phyloP scores from a whole-genome alignment of 2,797 vertebrate genomes.

The Pelochelys cantorii region DNA sequence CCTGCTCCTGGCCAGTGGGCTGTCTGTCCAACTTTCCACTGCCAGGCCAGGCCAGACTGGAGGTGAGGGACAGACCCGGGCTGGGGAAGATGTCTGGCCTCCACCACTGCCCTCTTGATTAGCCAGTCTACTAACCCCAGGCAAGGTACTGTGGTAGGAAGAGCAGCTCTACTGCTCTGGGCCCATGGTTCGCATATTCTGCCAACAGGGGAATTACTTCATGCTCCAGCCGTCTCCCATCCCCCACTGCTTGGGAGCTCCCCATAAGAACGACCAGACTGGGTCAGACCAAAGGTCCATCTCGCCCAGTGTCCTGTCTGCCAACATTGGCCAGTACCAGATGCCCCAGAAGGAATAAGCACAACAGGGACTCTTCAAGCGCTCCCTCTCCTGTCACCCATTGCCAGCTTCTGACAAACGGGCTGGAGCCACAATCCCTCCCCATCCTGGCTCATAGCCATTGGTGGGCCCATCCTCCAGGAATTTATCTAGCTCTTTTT shows the following conservation, averaged over 20 bases:
- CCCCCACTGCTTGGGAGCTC: accelerated
- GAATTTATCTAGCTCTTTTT: no score
- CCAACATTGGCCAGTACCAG: no score
- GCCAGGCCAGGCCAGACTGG: background rate
- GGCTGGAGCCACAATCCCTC: no score
- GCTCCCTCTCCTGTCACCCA: no score
- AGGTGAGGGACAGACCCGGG: background rate
- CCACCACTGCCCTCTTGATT: background rate
- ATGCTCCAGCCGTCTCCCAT: background rate
- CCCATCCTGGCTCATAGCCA: no score
- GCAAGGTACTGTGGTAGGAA: background rate
- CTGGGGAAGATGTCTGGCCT: background rate
- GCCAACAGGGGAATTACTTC: background rate
- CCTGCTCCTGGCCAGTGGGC: background rate
- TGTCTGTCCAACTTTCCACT: background rate
- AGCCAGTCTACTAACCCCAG: background rate
- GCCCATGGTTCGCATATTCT: background rate
- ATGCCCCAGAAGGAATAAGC: no score
- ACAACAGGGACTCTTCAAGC: no score
- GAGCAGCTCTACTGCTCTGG: background rate
- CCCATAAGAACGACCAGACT: background rate
- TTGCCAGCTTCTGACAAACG: no score
- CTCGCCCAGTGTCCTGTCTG: no score
- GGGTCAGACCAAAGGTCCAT: no score
- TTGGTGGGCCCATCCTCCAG: no score